Percentiles rank a stretch among this genome's conserved stretches.
phyloP scores from a whole-genome alignment of 2,113 vertebrate species.

The Oostethus manadensis region DNA sequence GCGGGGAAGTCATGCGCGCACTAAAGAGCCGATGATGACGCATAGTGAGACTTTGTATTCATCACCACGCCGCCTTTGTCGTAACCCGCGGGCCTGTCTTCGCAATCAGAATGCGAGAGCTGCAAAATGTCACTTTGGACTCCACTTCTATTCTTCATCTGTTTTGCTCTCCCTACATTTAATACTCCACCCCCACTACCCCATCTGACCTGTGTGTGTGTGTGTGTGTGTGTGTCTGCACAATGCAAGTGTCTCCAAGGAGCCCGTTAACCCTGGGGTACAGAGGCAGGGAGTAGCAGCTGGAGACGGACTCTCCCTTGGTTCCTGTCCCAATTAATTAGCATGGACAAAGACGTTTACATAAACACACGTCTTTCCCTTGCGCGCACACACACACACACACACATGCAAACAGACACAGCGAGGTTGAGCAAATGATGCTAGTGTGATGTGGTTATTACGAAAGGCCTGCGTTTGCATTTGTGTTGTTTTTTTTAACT shows the following conservation, averaged over 20 bases:
- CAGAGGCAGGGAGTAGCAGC: slow-evolving; percentile 48
- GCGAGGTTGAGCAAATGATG: neutral
- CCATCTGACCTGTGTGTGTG: neutral
- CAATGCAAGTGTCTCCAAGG: slow-evolving; percentile 28
- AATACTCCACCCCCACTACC: neutral
- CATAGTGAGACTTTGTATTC: slow-evolving; percentile 18
- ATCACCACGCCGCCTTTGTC: neutral
- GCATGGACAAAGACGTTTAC: slow-evolving; percentile 20
- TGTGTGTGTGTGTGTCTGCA: slow-evolving; percentile 3
- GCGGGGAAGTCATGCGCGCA: neutral
- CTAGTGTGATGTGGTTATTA: too few species aligned
- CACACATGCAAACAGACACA: neutral
- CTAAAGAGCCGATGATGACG: slow-evolving; percentile 7
- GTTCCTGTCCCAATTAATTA: slow-evolving; percentile 64
- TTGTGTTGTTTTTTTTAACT: too few species aligned
- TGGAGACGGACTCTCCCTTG: slow-evolving; percentile 60
- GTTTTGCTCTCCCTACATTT: slow-evolving; percentile 11
- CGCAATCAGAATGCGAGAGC: slow-evolving; percentile 21
- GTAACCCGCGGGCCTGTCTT: slow-evolving; percentile 24
- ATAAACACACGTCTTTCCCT: slow-evolving; percentile 5
- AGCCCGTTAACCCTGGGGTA: slow-evolving; percentile 51
- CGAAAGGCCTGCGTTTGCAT: too few species aligned
- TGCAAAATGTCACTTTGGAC: slow-evolving; percentile 39
- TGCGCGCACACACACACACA: neutral
- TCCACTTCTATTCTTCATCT: slow-evolving; percentile 17